These are phyloP conservation scores for Hipparchia sbordonii DNA, from an alignment of 2,888 invertebrate genomes.

Conservation along the genomic window DNA sequence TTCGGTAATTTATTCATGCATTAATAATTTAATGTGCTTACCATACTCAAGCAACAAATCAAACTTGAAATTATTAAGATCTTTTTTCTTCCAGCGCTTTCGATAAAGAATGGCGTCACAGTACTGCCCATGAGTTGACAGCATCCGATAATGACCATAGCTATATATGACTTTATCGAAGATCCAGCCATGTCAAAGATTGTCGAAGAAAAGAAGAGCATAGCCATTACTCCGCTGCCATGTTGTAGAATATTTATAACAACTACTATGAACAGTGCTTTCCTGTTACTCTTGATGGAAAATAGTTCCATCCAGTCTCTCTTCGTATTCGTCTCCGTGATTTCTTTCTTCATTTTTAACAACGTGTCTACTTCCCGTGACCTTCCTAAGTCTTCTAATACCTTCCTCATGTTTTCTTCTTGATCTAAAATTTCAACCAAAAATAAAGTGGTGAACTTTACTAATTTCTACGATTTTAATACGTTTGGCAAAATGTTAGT, in stretches of 20 bases:
- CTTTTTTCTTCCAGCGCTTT: slow-evolving; percentile 53
- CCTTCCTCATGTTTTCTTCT: slow-evolving; percentile 44
- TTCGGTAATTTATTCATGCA: too few species aligned
- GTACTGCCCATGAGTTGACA: slow-evolving; percentile 51
- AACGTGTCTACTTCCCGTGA: slow-evolving; percentile 48
- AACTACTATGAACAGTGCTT: slow-evolving; percentile 52
- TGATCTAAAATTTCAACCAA: slow-evolving; percentile 41
- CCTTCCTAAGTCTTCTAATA: slow-evolving; percentile 50
- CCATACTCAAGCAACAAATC: slow-evolving; percentile 53
- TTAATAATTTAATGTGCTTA: slow-evolving; percentile 39
- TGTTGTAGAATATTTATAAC: slow-evolving; percentile 51
- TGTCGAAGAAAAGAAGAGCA: slow-evolving; percentile 51
- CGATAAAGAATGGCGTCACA: slow-evolving; percentile 55
- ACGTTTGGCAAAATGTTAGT: too few species aligned
- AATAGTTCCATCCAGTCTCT: slow-evolving; percentile 52
- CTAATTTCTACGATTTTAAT: too few species aligned
- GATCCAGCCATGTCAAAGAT: slow-evolving; percentile 58
- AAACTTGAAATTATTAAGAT: slow-evolving; percentile 54
- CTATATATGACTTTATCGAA: slow-evolving; percentile 50
- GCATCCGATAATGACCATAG: slow-evolving; percentile 56
- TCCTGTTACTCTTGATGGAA: slow-evolving; percentile 51
- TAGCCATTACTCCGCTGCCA: slow-evolving; percentile 52
- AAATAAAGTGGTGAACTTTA: too few species aligned
- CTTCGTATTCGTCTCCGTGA: slow-evolving; percentile 35
- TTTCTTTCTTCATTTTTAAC: slow-evolving; percentile 39